Evolutionary conservation across 2,113 vertebrate genomes (phyloP).

Genomic region (Mustela nigripes): DNA sequence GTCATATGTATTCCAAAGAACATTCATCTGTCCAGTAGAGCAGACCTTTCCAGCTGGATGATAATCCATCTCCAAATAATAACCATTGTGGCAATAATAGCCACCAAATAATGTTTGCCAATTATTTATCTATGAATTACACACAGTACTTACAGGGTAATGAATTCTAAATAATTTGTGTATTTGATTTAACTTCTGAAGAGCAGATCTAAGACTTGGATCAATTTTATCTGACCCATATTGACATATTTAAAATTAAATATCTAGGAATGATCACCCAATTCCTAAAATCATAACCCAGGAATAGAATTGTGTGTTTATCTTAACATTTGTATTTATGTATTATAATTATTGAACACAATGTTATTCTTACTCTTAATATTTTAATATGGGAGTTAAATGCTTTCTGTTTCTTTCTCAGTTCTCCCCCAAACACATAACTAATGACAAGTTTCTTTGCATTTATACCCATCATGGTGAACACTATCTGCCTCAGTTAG

Average conservation of each 20-base stretch:
- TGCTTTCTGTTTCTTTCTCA: not conserved
- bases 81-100: not conserved
- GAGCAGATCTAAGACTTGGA: conserved; percentile 7
- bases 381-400: conserved; percentile 21
- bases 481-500: conserved; percentile 72
- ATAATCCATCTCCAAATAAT: conserved; percentile 49
- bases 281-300: not conserved
- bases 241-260: conserved; percentile 36
- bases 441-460: not conserved
- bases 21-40: not conserved
- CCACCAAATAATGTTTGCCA: conserved; percentile 25
- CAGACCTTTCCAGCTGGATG: not conserved
- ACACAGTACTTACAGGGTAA: not conserved
- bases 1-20: not conserved
- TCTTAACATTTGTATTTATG: not conserved
- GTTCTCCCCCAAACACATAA: not conserved
- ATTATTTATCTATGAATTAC: conserved; percentile 32
- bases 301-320: not conserved
- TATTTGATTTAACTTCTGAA: conserved; percentile 18
- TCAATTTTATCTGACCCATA: conserved; percentile 19
- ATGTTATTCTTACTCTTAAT: not conserved
- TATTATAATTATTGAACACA: not conserved
- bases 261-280: conserved; percentile 13
- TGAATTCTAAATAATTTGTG: conserved; percentile 36
- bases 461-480: conserved; percentile 42